Conservation (phyloP, 2,113 vertebrate species). For the Todiramphus saurophagus region DNA sequence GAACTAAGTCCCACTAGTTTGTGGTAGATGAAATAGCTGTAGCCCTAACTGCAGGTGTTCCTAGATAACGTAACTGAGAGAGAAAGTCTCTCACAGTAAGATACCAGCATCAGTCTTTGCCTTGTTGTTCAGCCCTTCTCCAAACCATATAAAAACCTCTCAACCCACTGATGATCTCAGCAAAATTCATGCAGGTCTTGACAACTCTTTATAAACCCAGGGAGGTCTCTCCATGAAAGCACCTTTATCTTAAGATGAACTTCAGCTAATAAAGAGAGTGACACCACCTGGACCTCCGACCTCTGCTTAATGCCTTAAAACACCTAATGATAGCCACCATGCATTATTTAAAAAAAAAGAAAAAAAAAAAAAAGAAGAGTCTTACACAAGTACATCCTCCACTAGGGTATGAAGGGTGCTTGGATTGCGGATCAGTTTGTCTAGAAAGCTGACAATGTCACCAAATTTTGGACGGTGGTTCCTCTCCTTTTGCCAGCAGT, state of each 20-base stretch:
- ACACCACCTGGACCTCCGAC: no score
- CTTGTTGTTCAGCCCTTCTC: neutral
- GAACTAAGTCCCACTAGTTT: neutral
- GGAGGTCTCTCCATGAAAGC: neutral
- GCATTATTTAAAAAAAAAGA: neutral
- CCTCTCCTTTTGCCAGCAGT: conserved; percentile 97
- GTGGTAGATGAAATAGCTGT: neutral
- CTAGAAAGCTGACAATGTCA: conserved; percentile 92
- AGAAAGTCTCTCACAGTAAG: neutral
- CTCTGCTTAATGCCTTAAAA: neutral
- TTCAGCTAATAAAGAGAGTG: no score
- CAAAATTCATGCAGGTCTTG: neutral
- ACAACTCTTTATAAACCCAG: neutral
- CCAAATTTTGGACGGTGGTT: conserved; percentile 92
- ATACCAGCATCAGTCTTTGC: neutral
- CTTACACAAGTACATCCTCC: conserved; percentile 92
- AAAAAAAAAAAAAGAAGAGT: neutral
- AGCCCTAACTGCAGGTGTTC: neutral
- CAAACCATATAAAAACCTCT: neutral
- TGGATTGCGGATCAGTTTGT: conserved; percentile 95
- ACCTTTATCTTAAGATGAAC: neutral
- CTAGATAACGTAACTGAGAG: no score
- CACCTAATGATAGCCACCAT: neutral
- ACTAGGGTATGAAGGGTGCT: conserved; percentile 90
- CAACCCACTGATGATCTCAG: neutral